phyloP scores from a whole-genome alignment of 2,113 vertebrate genomes.

The Actenoides lindsayi region DNA sequence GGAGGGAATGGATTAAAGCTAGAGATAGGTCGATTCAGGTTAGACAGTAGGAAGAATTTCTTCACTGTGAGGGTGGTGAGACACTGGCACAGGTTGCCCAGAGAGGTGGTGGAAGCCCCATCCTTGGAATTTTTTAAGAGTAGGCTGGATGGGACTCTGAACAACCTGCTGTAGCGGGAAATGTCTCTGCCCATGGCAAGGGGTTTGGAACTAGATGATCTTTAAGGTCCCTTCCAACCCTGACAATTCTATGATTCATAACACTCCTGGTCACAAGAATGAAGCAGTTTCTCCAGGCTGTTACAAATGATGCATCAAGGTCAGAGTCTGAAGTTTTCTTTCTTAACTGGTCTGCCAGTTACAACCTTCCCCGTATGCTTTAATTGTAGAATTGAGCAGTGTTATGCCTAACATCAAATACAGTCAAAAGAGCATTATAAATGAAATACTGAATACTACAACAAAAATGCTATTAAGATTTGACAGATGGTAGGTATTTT shows the following conservation, averaged over 20 bases:
- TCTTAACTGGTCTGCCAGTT: background rate
- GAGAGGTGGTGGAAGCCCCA: too few species aligned
- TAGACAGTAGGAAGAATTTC: too few species aligned
- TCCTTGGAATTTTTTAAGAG: too few species aligned
- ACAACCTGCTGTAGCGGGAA: too few species aligned
- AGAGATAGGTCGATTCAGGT: too few species aligned
- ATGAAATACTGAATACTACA: background rate
- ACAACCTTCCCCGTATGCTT: background rate
- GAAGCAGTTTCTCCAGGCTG: background rate
- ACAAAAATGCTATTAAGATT: background rate
- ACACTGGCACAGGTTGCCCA: too few species aligned
- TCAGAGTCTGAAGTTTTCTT: background rate
- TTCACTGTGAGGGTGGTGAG: too few species aligned
- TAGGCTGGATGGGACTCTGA: too few species aligned
- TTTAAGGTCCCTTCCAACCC: too few species aligned
- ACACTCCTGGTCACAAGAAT: background rate
- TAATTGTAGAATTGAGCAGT: background rate
- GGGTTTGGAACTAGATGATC: too few species aligned
- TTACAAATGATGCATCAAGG: background rate
- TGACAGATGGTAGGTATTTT: background rate
- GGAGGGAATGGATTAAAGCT: too few species aligned
- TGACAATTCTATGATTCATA: background rate
- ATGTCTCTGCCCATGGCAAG: too few species aligned
- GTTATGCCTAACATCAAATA: background rate
- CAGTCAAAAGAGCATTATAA: background rate